These are phyloP conservation scores for Myanophis thanlyinensis DNA, from an alignment of 2,113 vertebrate species.

Conservation along the genomic window DNA sequence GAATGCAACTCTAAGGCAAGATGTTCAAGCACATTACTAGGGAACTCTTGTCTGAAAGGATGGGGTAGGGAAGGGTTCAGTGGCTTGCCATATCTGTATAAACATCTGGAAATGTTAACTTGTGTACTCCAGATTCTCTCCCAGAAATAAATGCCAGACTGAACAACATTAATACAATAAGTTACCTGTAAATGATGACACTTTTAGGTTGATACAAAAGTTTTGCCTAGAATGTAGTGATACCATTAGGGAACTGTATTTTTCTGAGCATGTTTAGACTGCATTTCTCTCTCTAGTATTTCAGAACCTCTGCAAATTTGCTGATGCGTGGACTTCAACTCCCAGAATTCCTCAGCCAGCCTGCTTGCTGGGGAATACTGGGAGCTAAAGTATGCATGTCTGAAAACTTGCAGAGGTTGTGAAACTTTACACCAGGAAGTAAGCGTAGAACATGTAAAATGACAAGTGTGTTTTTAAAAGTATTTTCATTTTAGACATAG, in stretches of 20 bases:
- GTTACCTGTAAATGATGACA: background rate
- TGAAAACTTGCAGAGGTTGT: background rate
- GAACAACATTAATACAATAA: background rate
- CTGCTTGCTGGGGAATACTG: background rate
- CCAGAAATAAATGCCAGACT: background rate
- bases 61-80: too few species aligned
- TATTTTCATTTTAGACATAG: background rate
- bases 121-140: too few species aligned
- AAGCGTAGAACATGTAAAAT: background rate
- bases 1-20: background rate
- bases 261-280: background rate
- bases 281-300: background rate
- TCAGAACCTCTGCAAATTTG: background rate
- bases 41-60: background rate
- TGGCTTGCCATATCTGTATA: background rate
- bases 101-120: background rate
- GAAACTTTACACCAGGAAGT: background rate
- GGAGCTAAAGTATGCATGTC: background rate
- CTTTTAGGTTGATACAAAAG: background rate
- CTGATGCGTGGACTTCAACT: background rate
- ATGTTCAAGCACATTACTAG: background rate
- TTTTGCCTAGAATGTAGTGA: background rate
- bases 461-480: background rate
- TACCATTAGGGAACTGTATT: background rate
- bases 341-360: background rate